Evolutionary conservation across 2,113 vertebrate species (phyloP).

Genomic region (Periophthalmodon schlosseri): DNA sequence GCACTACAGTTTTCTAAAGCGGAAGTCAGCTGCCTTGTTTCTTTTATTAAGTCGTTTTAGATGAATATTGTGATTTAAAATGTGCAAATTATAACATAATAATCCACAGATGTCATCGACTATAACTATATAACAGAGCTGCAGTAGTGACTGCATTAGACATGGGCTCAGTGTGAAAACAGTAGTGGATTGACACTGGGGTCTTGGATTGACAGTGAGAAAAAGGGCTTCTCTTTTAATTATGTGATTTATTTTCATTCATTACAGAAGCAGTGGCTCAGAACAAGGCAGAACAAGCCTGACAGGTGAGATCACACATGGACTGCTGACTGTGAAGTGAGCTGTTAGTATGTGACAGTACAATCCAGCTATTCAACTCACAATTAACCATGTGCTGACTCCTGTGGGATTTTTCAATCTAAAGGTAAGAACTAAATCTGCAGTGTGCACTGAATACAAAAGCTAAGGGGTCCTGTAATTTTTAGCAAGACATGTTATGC

Average conservation of each 20-base stretch:
- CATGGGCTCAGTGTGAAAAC: constrained; percentile 20
- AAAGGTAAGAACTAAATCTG: background rate
- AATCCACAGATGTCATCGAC: too few relatives aligned
- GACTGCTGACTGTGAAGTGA: constrained; percentile 11
- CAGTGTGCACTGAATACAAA: background rate
- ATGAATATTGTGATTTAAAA: too few relatives aligned
- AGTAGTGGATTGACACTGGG: background rate
- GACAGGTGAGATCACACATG: constrained; percentile 15
- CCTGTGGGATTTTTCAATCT: background rate
- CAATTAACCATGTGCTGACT: background rate
- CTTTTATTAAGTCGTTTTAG: too few relatives aligned
- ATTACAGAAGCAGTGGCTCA: constrained; percentile 28
- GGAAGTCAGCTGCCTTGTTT: too few relatives aligned
- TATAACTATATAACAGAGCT: constrained; percentile 26
- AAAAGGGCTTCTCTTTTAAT: constrained; percentile 49
- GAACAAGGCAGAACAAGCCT: constrained; percentile 20
- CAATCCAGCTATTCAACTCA: background rate
- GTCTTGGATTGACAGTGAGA: constrained; percentile 6
- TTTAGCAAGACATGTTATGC: too few relatives aligned
- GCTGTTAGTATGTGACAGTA: background rate
- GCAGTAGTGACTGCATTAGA: constrained; percentile 24
- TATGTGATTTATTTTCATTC: constrained; percentile 17
- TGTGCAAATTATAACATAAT: too few relatives aligned
- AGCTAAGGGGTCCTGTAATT: background rate
- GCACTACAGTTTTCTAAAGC: too few relatives aligned